These are phyloP conservation scores for Cephus cinctus DNA, from an alignment of 1,140 invertebrate genomes.

Conservation along the genomic window DNA sequence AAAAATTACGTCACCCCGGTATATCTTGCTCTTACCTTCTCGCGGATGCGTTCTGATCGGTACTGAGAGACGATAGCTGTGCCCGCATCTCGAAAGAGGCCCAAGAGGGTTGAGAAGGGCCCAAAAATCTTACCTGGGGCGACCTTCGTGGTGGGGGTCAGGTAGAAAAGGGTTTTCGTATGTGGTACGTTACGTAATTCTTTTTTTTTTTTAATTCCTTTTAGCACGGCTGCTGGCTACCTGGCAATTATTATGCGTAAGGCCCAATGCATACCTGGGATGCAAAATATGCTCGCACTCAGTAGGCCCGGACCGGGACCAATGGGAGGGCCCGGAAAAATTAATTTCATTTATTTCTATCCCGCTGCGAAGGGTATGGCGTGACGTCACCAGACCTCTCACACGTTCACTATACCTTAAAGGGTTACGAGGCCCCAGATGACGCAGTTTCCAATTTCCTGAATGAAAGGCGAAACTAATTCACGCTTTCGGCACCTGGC, in stretches of 20 bases:
- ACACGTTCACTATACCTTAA: slow-evolving; percentile 17
- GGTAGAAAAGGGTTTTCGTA: slow-evolving; percentile 49
- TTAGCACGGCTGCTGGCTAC: neutral
- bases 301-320: neutral
- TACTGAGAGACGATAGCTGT: slow-evolving; percentile 5
- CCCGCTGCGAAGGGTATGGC: slow-evolving; percentile 26
- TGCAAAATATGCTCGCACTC: slow-evolving; percentile 19
- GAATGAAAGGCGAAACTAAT: slow-evolving; percentile 45
- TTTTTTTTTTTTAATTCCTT: slow-evolving; percentile 17
- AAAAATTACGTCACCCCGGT: no score
- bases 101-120: slow-evolving; percentile 45
- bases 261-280: slow-evolving; percentile 31
- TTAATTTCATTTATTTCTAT: slow-evolving; percentile 34
- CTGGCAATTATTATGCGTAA: slow-evolving; percentile 16
- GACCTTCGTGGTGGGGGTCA: slow-evolving; percentile 45
- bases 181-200: slow-evolving; percentile 26
- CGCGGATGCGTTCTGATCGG: slow-evolving; percentile 19
- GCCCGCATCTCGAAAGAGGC: slow-evolving; percentile 40
- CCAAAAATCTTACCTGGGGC: slow-evolving; percentile 53
- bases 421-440: slow-evolving; percentile 45
- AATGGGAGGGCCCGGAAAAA: slow-evolving; percentile 5
- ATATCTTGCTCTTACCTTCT: no score
- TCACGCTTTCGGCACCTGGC: slow-evolving; percentile 42
- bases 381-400: neutral
- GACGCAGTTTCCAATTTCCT: slow-evolving; percentile 51